Evolutionary conservation across 2,113 vertebrate species (phyloP).

Genomic region (Electrona antarctica): DNA sequence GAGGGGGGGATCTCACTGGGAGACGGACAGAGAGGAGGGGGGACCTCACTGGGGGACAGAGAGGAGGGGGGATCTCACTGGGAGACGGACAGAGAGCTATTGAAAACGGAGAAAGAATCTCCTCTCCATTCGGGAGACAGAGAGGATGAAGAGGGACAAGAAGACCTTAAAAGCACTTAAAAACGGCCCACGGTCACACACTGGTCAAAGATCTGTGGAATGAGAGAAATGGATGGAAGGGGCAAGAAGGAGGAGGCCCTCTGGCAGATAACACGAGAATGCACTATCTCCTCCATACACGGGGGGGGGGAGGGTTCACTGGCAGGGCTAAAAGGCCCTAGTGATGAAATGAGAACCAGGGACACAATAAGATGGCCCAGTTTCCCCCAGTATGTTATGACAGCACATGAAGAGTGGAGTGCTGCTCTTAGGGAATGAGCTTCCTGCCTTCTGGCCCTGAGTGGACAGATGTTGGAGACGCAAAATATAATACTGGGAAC

Average conservation of each 20-base stretch:
- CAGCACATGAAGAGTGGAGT: slow-evolving; percentile 43
- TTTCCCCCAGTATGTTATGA: slow-evolving; percentile 59
- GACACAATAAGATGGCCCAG: slow-evolving; percentile 67
- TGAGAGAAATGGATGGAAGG: slow-evolving; percentile 77
- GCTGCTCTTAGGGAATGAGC: slow-evolving; percentile 63
- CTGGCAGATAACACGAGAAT: slow-evolving; percentile 78
- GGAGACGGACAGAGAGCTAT: too few species aligned
- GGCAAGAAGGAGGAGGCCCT: slow-evolving; percentile 62
- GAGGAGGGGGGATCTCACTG: too few species aligned
- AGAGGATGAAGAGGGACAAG: slow-evolving; percentile 44
- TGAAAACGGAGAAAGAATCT: slow-evolving; percentile 34
- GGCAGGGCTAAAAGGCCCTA: slow-evolving; percentile 50
- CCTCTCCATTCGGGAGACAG: slow-evolving; percentile 53
- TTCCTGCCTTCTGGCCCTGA: slow-evolving; percentile 35
- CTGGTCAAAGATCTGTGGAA: slow-evolving; percentile 78
- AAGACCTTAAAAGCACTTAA: slow-evolving; percentile 78
- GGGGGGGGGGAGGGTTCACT: slow-evolving; percentile 46
- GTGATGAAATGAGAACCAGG: slow-evolving; percentile 46
- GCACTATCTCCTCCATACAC: slow-evolving; percentile 77
- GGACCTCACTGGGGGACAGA: too few species aligned
- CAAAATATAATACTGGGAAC: too few species aligned
- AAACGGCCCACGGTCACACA: slow-evolving; percentile 77
- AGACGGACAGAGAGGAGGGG: too few species aligned
- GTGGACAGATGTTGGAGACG: neutral
- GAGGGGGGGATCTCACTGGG: too few species aligned